These are phyloP conservation scores for Perodicticus potto DNA, from an alignment of 2,797 vertebrate species.

Conservation along the genomic window DNA sequence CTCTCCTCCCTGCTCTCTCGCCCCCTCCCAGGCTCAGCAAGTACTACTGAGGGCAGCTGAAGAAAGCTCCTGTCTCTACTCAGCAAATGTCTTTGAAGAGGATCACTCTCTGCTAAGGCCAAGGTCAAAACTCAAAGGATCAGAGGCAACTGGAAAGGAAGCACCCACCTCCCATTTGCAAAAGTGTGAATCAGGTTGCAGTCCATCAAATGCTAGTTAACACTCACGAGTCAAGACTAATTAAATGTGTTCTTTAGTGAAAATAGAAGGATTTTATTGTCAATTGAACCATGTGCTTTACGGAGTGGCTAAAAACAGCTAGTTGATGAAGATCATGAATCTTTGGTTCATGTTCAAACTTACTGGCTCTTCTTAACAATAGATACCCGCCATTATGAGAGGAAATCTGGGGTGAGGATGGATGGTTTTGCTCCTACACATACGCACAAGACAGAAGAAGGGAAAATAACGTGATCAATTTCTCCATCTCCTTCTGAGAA, in stretches of 20 bases:
- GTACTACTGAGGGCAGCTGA: background rate
- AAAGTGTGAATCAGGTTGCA: background rate
- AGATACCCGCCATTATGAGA: background rate
- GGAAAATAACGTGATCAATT: background rate
- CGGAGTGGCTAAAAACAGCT: background rate
- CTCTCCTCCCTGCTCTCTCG: background rate
- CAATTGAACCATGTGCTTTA: background rate
- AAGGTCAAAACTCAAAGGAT: background rate
- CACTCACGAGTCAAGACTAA: background rate
- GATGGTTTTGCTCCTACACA: background rate
- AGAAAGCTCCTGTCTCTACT: background rate
- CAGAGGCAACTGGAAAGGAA: background rate
- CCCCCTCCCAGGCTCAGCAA: background rate
- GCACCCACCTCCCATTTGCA: background rate
- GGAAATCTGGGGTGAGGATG: background rate
- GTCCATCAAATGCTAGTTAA: background rate
- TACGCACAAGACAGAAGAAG: background rate
- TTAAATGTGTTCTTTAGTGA: background rate
- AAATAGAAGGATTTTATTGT: background rate
- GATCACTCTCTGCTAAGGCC: background rate
- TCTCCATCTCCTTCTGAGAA: background rate
- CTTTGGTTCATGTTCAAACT: background rate
- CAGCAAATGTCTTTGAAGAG: conserved; percentile 22
- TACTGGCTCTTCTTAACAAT: background rate
- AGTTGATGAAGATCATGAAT: background rate